phyloP scores from a whole-genome alignment of 2,113 vertebrate genomes.

The Candoia aspera region DNA sequence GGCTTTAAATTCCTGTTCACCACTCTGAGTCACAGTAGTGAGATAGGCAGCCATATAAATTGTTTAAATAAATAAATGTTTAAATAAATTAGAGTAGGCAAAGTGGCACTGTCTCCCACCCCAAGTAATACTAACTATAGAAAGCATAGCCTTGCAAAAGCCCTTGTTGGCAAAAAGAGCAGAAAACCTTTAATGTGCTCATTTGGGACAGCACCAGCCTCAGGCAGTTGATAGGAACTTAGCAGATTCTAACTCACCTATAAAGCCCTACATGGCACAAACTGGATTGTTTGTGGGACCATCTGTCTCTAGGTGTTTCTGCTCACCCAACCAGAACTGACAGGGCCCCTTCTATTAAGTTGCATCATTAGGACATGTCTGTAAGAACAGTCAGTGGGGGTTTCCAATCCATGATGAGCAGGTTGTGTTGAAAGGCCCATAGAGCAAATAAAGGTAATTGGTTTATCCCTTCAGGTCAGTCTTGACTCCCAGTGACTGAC shows the following conservation, averaged over 20 bases:
- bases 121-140: neutral
- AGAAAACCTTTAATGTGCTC: neutral
- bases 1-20: neutral
- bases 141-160: neutral
- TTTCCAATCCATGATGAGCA: neutral
- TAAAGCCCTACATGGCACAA: neutral
- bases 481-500: neutral
- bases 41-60: neutral
- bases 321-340: neutral
- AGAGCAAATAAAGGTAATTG: neutral
- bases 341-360: neutral
- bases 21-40: neutral
- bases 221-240: neutral
- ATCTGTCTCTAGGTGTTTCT: too few species aligned
- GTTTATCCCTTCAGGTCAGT: neutral
- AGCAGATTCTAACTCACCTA: neutral
- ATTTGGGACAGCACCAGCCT: neutral
- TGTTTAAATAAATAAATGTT: neutral
- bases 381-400: neutral
- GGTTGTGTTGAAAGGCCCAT: neutral
- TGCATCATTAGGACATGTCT: too few species aligned
- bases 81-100: neutral
- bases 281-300: too few species aligned
- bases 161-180: neutral
- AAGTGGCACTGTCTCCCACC: neutral